phyloP scores from a whole-genome alignment of 1,140 invertebrate species.

The Drosophila elegans region DNA sequence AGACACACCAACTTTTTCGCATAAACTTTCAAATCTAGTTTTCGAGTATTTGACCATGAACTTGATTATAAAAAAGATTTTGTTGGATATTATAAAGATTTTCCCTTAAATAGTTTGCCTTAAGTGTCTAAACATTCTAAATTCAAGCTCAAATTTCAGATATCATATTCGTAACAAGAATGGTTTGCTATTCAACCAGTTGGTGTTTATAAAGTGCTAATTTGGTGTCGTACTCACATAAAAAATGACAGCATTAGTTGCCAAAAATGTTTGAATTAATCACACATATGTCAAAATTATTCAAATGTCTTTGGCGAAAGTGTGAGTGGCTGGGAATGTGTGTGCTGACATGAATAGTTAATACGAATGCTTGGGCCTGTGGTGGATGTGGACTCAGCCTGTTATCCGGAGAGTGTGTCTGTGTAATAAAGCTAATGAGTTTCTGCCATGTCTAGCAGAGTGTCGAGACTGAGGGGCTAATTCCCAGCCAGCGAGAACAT shows the following conservation, averaged over 20 bases:
- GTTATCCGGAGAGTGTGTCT: conserved; percentile 11
- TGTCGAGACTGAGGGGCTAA: conserved; percentile 44
- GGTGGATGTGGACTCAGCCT: conserved; percentile 9
- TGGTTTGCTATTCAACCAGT: neutral
- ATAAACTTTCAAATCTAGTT: too few relatives aligned
- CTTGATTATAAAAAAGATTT: too few relatives aligned
- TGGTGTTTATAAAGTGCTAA: conserved; percentile 68
- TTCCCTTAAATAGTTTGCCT: too few relatives aligned
- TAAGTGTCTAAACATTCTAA: too few relatives aligned
- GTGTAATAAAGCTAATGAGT: conserved; percentile 75
- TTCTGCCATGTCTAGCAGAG: conserved; percentile 60
- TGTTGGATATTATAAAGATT: too few relatives aligned
- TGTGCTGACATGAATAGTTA: conserved; percentile 71
- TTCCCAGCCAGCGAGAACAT: conserved; percentile 39
- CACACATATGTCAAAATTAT: conserved; percentile 81
- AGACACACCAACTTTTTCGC: too few relatives aligned
- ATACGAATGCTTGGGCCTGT: conserved; percentile 54
- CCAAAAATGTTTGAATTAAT: conserved; percentile 76
- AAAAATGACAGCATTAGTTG: conserved; percentile 63
- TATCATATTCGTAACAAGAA: neutral
- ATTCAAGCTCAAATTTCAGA: neutral
- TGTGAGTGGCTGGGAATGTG: neutral
- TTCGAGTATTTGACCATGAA: too few relatives aligned
- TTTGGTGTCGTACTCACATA: conserved; percentile 52
- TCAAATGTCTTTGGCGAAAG: conserved; percentile 53